Evolutionary conservation across 2,797 vertebrate genomes (phyloP).

Genomic region (Nothura maculosa): DNA sequence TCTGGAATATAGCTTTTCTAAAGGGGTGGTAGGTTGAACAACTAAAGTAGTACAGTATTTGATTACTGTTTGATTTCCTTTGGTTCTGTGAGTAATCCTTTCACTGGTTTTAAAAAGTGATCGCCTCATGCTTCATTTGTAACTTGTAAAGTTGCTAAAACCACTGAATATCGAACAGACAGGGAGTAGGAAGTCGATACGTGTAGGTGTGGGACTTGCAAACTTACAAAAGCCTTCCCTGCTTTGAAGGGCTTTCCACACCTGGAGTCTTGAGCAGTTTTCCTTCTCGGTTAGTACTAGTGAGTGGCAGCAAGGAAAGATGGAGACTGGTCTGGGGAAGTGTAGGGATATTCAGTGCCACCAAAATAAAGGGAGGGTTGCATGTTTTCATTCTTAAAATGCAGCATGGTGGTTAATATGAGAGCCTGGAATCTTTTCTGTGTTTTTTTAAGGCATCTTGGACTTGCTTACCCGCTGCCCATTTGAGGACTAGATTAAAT

Average conservation of each 20-base stretch:
- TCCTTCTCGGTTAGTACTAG: not conserved
- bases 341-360: not conserved
- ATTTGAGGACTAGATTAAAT: constrained; percentile 39
- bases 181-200: not conserved
- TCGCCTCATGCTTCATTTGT: not conserved
- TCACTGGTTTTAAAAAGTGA: not conserved
- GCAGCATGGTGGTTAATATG: not conserved
- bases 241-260: not conserved
- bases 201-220: fast-evolving
- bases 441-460: not conserved
- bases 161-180: not conserved
- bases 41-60: not conserved
- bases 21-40: not conserved
- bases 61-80: not conserved
- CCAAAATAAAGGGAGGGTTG: not conserved
- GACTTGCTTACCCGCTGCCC: constrained; percentile 25
- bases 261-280: not conserved
- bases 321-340: not conserved
- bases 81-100: not conserved
- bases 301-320: not conserved
- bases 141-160: not conserved
- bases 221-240: not conserved
- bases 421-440: not conserved
- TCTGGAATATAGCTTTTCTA: not conserved
- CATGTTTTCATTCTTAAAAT: not conserved